Conservation (phyloP, 2,113 vertebrate genomes). For the Serilophus lunatus region DNA sequence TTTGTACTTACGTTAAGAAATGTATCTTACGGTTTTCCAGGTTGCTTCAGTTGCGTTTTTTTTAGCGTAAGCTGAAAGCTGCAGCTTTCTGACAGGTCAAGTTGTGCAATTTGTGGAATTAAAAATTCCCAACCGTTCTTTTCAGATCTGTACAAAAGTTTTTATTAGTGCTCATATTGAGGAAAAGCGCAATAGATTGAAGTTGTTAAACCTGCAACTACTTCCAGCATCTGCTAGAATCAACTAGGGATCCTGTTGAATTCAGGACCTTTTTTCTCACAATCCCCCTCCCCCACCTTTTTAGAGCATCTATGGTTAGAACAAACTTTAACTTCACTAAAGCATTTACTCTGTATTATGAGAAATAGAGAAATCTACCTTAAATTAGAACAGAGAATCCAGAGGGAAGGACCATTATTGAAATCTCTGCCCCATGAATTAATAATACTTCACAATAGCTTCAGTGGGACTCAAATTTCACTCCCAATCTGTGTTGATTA, state of each 20-base stretch:
- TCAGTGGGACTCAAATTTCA: conserved; percentile 10
- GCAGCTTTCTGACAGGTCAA: background rate
- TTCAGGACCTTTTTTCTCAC: background rate
- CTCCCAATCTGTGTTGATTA: background rate
- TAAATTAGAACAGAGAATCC: background rate
- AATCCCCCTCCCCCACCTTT: background rate
- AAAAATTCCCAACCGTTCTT: background rate
- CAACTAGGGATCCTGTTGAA: background rate
- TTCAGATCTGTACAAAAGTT: background rate
- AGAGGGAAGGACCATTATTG: background rate
- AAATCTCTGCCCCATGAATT: background rate
- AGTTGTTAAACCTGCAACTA: background rate
- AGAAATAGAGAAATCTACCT: background rate
- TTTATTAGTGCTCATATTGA: background rate
- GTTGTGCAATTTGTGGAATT: background rate
- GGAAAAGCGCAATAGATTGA: background rate
- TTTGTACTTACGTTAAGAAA: background rate
- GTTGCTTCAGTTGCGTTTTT: background rate
- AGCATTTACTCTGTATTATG: background rate
- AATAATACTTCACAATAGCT: background rate
- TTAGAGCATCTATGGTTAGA: background rate
- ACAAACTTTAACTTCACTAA: background rate
- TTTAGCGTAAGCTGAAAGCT: background rate
- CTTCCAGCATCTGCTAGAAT: background rate
- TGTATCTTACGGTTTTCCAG: background rate